These are phyloP conservation scores for Ciconia nigra DNA, from an alignment of 2,797 vertebrate genomes.

Conservation along the genomic window DNA sequence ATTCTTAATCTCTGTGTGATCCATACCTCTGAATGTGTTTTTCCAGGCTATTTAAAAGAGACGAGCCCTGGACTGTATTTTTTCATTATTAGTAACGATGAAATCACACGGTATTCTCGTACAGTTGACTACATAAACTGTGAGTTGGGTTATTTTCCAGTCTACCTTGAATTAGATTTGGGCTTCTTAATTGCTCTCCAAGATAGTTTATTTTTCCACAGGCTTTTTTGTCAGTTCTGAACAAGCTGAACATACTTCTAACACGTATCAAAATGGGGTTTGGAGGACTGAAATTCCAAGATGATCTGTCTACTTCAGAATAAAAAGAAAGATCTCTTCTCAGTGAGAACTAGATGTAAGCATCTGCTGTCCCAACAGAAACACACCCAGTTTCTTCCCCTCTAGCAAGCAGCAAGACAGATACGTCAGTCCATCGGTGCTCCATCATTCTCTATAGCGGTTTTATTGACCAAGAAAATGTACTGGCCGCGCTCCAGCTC, in stretches of 20 bases:
- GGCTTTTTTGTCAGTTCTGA: not conserved
- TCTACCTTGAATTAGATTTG: not conserved
- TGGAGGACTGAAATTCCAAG: not conserved
- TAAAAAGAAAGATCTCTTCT: not conserved
- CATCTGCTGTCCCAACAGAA: not conserved
- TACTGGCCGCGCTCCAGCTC: not conserved
- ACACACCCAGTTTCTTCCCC: not conserved
- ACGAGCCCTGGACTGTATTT: not conserved
- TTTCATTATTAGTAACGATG: not conserved
- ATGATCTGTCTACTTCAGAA: not conserved
- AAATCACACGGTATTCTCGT: not conserved
- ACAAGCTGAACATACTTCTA: not conserved
- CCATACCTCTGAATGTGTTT: not conserved
- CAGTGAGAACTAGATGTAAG: not conserved
- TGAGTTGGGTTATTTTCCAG: not conserved
- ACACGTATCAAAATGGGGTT: not conserved
- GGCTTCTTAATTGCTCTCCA: not conserved
- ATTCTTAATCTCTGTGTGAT: not conserved
- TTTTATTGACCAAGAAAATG: not conserved
- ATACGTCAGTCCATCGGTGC: rapidly evolving
- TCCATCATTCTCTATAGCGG: not conserved
- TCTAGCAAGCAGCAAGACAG: not conserved
- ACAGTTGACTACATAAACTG: not conserved
- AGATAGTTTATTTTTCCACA: not conserved
- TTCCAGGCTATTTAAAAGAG: not conserved